These are phyloP conservation scores for Caranx ignobilis DNA, from an alignment of 2,113 vertebrate species.

Conservation along the genomic window DNA sequence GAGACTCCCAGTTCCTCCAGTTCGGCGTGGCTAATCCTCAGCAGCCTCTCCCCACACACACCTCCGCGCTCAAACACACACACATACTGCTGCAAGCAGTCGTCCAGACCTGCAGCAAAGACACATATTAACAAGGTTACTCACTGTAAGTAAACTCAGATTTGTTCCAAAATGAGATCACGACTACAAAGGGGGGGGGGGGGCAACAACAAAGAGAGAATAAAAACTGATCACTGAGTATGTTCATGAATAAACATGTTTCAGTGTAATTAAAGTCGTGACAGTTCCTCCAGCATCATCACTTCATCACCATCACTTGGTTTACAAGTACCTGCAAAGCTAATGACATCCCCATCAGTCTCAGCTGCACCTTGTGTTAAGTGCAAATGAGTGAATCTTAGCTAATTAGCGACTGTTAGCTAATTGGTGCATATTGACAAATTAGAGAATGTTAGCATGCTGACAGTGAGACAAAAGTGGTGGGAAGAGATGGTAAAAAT, in stretches of 20 bases:
- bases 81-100: slow-evolving; percentile 97
- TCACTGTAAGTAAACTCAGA: background rate
- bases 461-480: background rate
- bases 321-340: background rate
- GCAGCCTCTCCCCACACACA: slow-evolving; percentile 94
- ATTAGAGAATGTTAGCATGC: background rate
- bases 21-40: slow-evolving; percentile 97
- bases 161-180: slow-evolving; percentile 23
- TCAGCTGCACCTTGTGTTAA: background rate
- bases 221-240: background rate
- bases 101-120: slow-evolving; percentile 90
- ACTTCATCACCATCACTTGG: background rate
- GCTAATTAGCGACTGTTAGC: background rate
- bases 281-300: background rate
- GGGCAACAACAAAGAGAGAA: background rate
- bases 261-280: background rate
- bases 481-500: background rate
- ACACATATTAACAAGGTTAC: slow-evolving; percentile 33
- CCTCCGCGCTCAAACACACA: slow-evolving; percentile 97
- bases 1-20: slow-evolving; percentile 97
- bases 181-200: background rate
- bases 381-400: background rate
- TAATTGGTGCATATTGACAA: background rate
- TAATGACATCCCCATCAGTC: background rate
- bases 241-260: background rate